Conservation (phyloP, 2,888 invertebrate genomes). For the Leucophenga montana region DNA sequence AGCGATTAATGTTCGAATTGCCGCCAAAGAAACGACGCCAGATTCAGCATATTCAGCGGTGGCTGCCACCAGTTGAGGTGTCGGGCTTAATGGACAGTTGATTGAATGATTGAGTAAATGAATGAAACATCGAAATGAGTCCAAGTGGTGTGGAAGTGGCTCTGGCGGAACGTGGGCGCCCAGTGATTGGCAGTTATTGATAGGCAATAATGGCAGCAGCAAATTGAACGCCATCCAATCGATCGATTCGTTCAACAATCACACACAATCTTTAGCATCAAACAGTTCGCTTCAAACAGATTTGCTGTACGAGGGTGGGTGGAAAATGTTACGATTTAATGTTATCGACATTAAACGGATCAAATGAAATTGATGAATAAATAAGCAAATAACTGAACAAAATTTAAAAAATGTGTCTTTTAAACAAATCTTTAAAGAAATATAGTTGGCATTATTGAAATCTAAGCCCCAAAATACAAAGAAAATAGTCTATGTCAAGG, state of each 20-base stretch:
- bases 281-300: no score
- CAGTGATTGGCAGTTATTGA: constrained; percentile 52
- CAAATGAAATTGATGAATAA: no score
- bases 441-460: no score
- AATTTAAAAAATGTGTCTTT: no score
- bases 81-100: constrained; percentile 58
- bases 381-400: no score
- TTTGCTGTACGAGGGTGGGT: no score
- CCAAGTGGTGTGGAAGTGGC: constrained; percentile 21
- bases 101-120: constrained; percentile 48
- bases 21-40: constrained; percentile 26
- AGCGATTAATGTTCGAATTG: constrained; percentile 33
- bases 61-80: constrained; percentile 47
- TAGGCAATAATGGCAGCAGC: constrained; percentile 37
- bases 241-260: not conserved
- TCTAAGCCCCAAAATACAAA: no score
- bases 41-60: constrained; percentile 11
- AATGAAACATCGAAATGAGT: constrained; percentile 37
- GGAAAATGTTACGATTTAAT: no score
- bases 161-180: constrained; percentile 1
- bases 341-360: no score
- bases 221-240: not conserved
- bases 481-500: no score
- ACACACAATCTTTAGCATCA: no score
- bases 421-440: no score